Evolutionary conservation across 2,113 vertebrate genomes (phyloP), one percentile per base, ranked within the genome.

Genomic region (Globicephala melas): DNA sequence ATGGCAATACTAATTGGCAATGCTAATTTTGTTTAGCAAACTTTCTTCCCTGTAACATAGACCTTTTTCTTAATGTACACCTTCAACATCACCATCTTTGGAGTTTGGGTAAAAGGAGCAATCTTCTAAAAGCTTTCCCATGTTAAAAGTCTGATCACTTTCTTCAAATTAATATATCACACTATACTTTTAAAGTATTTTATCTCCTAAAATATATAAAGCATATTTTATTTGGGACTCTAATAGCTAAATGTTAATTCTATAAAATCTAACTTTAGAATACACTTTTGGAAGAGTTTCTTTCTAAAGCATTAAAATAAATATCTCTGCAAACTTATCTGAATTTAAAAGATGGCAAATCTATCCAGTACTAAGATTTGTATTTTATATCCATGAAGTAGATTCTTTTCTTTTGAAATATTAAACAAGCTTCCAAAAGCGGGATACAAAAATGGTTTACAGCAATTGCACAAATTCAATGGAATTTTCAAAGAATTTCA

Each of bases 311-410:
- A 38, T 70, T 36, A 85, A 91, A 89, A 89, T 41, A 94, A 83
- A 25, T 60, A 88, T 67, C n/a, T 79, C 41, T 55, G 8, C 41
- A 87, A 92, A 89, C 3, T 76, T 96, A 86, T 33, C 67, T 68
- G n/a, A 92, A 83, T 87, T 88, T 93, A 71, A 94, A 98, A 97
- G 10, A 47, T 58, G 25, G 81, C 36, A 80, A 94, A 94, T 68
- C 26, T 86, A 86, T 83, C 14, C 28, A 85, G 31, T 41, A 81
- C 31, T 87, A 80, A 84, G n/a, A 87, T 79, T 97, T 92, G 41
- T 44, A 94, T 88, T 87, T 94, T 70, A 84, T 63, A 91, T 79
- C 13, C 50, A 60, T 77, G 8, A 89, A 90, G 6, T 74, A 87
- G 17, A 8, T 47, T 76, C 14, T 90, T 87, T 76, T 60, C 36